Evolutionary conservation across 2,888 invertebrate species (phyloP).

Genomic region (Podotricha telesiphe): DNA sequence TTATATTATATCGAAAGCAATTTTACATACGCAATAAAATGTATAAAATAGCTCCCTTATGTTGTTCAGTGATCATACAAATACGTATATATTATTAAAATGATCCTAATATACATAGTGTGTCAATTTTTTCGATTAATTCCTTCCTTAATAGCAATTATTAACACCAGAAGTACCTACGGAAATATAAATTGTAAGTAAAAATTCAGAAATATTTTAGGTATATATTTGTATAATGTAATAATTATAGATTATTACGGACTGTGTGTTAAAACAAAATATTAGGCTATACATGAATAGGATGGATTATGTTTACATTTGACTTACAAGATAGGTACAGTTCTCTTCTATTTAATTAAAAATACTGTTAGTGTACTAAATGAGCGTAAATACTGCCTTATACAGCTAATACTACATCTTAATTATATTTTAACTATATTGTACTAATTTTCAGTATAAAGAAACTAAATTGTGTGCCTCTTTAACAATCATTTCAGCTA

Average conservation of each 20-base stretch:
- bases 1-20: background rate
- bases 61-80: constrained; percentile 19
- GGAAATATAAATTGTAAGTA: constrained; percentile 18
- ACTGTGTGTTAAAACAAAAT: constrained; percentile 5
- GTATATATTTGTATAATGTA: constrained; percentile 22
- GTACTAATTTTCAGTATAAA: background rate
- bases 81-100: constrained; percentile 30
- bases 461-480: background rate
- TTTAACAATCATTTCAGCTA: background rate
- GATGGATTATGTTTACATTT: constrained; percentile 1
- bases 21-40: constrained; percentile 2
- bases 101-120: constrained; percentile 53
- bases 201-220: constrained; percentile 21
- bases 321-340: background rate
- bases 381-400: constrained; percentile 23
- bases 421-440: background rate
- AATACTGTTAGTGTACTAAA: background rate
- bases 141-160: constrained; percentile 81
- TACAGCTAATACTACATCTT: constrained; percentile 8
- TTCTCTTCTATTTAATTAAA: background rate
- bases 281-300: background rate
- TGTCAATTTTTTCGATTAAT: constrained; percentile 78
- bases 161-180: constrained; percentile 67
- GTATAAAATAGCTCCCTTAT: background rate
- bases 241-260: constrained; percentile 17